Percentiles rank a stretch among this genome's conserved stretches.
These are phyloP conservation scores for Dendroctonus ponderosae DNA, from an alignment of 1,140 invertebrate genomes.

Conservation along the genomic window DNA sequence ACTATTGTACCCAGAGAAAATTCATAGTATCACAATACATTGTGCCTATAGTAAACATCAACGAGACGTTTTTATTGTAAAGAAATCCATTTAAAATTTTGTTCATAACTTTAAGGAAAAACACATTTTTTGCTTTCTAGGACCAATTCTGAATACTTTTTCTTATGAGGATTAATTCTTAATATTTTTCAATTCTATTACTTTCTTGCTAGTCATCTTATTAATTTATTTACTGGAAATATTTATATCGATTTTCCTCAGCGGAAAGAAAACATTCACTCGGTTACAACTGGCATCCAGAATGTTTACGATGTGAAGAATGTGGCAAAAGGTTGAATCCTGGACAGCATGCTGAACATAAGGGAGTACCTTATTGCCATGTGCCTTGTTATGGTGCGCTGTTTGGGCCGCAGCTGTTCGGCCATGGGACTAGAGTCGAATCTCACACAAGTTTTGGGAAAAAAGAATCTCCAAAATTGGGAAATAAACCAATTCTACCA, in stretches of 20 bases:
- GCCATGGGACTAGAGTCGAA: constrained; percentile 82
- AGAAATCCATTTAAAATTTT: too few species aligned
- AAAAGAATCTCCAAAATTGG: constrained; percentile 51
- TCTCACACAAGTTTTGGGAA: constrained; percentile 83
- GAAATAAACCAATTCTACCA: constrained; percentile 51
- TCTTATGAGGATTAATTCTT: not conserved
- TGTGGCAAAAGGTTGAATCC: constrained; percentile 87
- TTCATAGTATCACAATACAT: too few species aligned
- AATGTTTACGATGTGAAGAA: constrained; percentile 85
- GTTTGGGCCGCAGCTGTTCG: constrained; percentile 84
- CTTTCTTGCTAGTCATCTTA: not conserved
- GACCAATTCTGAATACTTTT: constrained; percentile 6
- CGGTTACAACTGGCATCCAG: constrained; percentile 91
- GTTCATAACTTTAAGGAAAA: too few species aligned
- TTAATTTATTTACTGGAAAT: not conserved
- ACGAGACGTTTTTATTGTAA: too few species aligned
- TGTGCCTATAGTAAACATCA: too few species aligned
- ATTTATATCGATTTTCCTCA: constrained; percentile 51
- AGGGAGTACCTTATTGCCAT: constrained; percentile 88
- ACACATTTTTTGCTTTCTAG: too few species aligned
- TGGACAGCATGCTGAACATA: constrained; percentile 89
- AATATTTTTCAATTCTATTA: too few species aligned
- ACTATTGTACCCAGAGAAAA: too few species aligned
- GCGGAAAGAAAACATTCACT: constrained; percentile 88
- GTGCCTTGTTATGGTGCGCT: constrained; percentile 86